Evolutionary conservation across 2,888 invertebrate species (phyloP), one percentile per base, ranked within the genome.

Genomic region (Thelaira solivaga): DNA sequence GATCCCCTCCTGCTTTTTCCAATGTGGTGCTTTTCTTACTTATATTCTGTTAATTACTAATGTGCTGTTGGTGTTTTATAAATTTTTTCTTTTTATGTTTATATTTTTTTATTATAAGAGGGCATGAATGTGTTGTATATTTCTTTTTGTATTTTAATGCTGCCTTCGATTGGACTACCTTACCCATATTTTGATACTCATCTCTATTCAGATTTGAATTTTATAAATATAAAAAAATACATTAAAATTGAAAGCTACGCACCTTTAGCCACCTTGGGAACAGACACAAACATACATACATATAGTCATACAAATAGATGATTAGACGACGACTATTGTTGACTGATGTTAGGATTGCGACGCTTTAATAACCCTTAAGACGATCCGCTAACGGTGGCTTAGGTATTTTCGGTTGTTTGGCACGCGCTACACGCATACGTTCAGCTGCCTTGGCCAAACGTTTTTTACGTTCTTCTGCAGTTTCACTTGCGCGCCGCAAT

Each of bases 361-460:
- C 34, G 31, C 45, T 61, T 72, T 85, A 88, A 81, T 89, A 88
- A 47, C 89, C 89, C 84, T 88, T 88, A 59, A 89, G 85, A 69
- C 89, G 85, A 83, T 89, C 89, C 78, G 86, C 87, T 75, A 88
- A 82, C 67, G 88, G 88, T 65, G 89, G 88, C 83, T 89, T 89
- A 39, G 87, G 86, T 73, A 89, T 85, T 83, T 87, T 89, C n/a
- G 88, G 88, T 68, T 86, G 88, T 82, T 82, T 88, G 24, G 89
- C 88, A 76, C 89, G 83, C 22, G 87, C 84, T 59, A 84, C 74
- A 39, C 89, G 85, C 89, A 89, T 89, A 71, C 89, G 82, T 73
- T 89, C 89, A 16, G 89, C 89, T 11, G 89, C 88, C 81, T 89
- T 89, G 29, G 87, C 86, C 80, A 89, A 81, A 20, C 89, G 85